Evolutionary conservation across 2,888 invertebrate genomes (phyloP).

Genomic region (Apamea anceps): DNA sequence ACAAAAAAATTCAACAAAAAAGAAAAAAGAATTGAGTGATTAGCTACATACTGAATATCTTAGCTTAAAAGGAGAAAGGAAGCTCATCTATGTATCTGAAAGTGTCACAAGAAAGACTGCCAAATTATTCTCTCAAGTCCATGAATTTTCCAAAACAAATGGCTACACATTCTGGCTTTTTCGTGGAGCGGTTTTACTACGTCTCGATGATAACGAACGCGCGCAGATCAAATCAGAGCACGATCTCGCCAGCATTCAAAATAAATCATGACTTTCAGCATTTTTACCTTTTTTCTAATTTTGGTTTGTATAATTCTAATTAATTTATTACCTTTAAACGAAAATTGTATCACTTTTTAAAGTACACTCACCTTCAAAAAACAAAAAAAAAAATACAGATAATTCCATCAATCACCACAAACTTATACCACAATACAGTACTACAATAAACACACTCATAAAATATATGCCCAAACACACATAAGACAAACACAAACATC

Average conservation of each 20-base stretch:
- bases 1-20: too few species aligned
- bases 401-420: too few species aligned
- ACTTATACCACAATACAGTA: too few species aligned
- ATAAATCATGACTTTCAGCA: neutral
- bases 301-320: too few species aligned
- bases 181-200: neutral
- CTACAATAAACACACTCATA: too few species aligned
- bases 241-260: neutral
- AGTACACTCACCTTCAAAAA: too few species aligned
- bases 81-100: neutral
- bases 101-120: constrained; percentile 1
- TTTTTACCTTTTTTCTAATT: neutral
- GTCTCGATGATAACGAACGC: neutral
- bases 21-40: neutral
- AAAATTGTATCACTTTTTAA: too few species aligned
- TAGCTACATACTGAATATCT: neutral
- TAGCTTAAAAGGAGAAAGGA: neutral
- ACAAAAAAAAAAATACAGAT: too few species aligned
- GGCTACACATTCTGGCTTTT: neutral
- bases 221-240: neutral
- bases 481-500: too few species aligned
- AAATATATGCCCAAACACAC: too few species aligned
- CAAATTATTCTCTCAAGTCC: neutral
- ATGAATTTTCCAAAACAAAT: neutral
- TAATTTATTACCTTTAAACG: too few species aligned